Evolutionary conservation across 2,113 vertebrate species (phyloP), one percentile per base, ranked within the genome.

Genomic region (Myrmecophaga tridactyla): DNA sequence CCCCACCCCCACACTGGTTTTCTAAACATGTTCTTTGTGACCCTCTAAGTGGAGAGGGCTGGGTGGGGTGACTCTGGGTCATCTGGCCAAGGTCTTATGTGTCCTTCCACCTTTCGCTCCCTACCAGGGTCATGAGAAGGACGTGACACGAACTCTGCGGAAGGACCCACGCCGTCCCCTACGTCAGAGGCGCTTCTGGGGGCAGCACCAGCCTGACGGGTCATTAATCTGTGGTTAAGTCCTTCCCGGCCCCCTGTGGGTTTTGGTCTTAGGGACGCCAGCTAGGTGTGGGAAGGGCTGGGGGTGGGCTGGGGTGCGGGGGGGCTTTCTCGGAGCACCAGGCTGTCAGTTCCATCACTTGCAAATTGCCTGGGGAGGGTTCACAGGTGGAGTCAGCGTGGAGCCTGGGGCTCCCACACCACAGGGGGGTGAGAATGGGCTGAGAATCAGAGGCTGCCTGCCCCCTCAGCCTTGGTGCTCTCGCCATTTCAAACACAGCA

Each of bases 381-480:
- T 8, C 21, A 75, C 80, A 13, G 76, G 86, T 18, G 27, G 10
- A 20, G 29, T 8, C 18, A 75, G 10, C 27, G 14, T 0, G 62
- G 75, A 39, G 20, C 14, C 20, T 29, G 27, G 11, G 53, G n/a
- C 53, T 94, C 89, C 39, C 89, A 51, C 69, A 43, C 62, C 25
- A 2, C 81, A 88, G 94, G 70, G 36, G 93, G 90, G 82, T 73
- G 82, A 91, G 87, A 69, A 86, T 48, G 46, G 80, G 34, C 29
- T 14, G 48, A 41, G 92, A 2, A 13, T 8, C 34, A 48, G 69
- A 25, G 43, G 48, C 48, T 48, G 46, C 46, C 11, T 48, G 46
- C 46, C 46, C 8, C 0, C 8, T 9, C 43, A 1, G 20, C 31
- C 46, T 39, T 1, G 25, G 67, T 0, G 18, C 13, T 75, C 56